Evolutionary conservation across 2,888 invertebrate genomes (phyloP).

Genomic region (Epirrhoe tristata): DNA sequence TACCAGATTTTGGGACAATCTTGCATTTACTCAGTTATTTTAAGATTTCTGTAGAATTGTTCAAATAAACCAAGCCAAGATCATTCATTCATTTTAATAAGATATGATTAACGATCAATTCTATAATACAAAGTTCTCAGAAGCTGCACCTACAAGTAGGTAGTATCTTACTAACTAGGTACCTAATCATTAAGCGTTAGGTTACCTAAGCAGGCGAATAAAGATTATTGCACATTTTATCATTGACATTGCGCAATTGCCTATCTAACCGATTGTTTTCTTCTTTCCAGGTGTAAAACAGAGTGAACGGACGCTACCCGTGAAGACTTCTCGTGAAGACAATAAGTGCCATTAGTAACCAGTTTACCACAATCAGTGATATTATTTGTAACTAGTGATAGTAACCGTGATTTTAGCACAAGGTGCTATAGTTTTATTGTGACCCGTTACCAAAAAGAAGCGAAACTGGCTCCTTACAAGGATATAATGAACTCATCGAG

Average conservation of each 20-base stretch:
- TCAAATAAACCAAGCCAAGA: slow-evolving; percentile 24
- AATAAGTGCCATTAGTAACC: slow-evolving; percentile 81
- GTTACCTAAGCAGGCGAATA: slow-evolving; percentile 10
- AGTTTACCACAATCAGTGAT: slow-evolving; percentile 83
- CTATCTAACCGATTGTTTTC: slow-evolving; percentile 42
- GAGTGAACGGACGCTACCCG: slow-evolving; percentile 65
- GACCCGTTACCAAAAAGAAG: slow-evolving; percentile 80
- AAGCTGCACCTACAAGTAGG: slow-evolving; percentile 4
- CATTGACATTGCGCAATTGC: slow-evolving; percentile 21
- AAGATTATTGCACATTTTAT: slow-evolving; percentile 17
- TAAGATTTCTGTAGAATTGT: slow-evolving; percentile 36
- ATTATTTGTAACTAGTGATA: slow-evolving; percentile 78
- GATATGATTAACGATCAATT: slow-evolving; percentile 20
- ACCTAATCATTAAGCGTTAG: not conserved
- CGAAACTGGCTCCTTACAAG: slow-evolving; percentile 84
- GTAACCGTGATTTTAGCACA: slow-evolving; percentile 76
- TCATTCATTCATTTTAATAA: slow-evolving; percentile 24
- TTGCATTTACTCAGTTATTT: slow-evolving; percentile 37
- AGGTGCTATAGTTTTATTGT: slow-evolving; percentile 73
- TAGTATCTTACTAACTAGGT: not conserved
- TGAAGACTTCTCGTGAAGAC: slow-evolving; percentile 78
- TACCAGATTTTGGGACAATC: slow-evolving; percentile 48
- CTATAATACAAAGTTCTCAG: slow-evolving; percentile 21
- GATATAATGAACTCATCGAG: slow-evolving; percentile 84
- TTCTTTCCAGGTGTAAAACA: slow-evolving; percentile 65